phyloP scores from a whole-genome alignment of 2,113 vertebrate species.

The Hystrix cristata region DNA sequence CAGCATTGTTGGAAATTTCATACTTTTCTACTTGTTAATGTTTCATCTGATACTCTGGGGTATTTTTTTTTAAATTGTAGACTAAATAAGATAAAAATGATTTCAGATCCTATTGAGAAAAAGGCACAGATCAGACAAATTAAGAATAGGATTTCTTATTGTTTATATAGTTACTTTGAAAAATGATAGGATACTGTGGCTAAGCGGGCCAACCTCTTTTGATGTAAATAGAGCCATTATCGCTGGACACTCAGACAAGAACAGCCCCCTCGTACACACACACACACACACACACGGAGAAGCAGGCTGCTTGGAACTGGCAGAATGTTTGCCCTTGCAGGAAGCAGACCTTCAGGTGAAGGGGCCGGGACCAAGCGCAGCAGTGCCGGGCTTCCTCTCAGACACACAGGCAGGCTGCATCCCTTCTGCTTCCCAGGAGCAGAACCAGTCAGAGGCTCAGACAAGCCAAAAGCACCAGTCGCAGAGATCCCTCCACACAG shows the following conservation, averaged over 20 bases:
- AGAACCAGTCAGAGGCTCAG: background rate
- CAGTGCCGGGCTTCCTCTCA: background rate
- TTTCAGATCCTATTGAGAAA: background rate
- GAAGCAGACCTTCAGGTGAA: background rate
- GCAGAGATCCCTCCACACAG: background rate
- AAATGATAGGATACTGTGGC: background rate
- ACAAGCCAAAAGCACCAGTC: background rate
- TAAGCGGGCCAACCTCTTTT: background rate
- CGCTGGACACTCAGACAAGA: background rate
- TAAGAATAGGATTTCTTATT: background rate
- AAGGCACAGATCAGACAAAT: background rate
- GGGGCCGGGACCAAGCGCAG: background rate
- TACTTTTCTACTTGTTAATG: background rate
- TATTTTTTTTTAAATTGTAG: slow-evolving; percentile 28
- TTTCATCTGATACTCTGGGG: background rate
- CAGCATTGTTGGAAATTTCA: background rate
- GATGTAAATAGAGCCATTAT: background rate
- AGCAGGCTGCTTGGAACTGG: background rate
- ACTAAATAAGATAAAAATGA: background rate
- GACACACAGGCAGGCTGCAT: background rate
- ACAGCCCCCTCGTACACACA: background rate
- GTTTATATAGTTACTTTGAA: background rate
- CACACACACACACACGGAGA: background rate
- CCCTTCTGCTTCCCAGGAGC: background rate
- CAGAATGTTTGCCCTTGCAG: background rate